Conservation (phyloP, 2,797 vertebrate genomes). For the Microhierax caerulescens region DNA sequence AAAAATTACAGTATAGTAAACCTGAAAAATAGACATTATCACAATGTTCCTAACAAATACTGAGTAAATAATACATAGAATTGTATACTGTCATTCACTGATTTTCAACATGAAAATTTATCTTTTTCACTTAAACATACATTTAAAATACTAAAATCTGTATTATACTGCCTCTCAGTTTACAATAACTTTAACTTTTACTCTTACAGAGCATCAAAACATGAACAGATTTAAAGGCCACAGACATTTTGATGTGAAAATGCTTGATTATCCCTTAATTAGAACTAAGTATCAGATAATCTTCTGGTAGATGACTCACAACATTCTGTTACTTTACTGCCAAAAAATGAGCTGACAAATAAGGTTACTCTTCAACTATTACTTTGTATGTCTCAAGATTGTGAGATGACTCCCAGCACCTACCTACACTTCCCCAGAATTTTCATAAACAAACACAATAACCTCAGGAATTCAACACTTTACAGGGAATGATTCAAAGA, state of each 20-base stretch:
- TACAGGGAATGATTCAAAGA: neutral
- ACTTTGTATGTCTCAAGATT: neutral
- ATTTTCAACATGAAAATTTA: neutral
- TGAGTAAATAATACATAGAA: neutral
- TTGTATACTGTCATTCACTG: neutral
- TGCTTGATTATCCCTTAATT: neutral
- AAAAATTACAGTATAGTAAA: neutral
- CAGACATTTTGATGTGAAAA: neutral
- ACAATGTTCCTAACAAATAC: neutral
- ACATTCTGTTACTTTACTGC: neutral
- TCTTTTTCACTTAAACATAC: neutral
- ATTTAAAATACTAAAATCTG: neutral
- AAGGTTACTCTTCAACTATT: neutral
- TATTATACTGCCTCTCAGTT: neutral
- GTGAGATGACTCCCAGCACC: neutral
- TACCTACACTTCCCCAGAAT: neutral
- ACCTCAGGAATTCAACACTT: neutral
- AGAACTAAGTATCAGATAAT: neutral
- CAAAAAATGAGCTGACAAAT: neutral
- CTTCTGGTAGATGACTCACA: neutral
- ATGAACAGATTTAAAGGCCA: neutral
- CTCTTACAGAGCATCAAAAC: neutral
- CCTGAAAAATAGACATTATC: neutral
- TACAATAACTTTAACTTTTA: neutral
- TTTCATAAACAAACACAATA: neutral